phyloP scores from a whole-genome alignment of 2,888 invertebrate species.

The Lasioglossum malachurum region DNA sequence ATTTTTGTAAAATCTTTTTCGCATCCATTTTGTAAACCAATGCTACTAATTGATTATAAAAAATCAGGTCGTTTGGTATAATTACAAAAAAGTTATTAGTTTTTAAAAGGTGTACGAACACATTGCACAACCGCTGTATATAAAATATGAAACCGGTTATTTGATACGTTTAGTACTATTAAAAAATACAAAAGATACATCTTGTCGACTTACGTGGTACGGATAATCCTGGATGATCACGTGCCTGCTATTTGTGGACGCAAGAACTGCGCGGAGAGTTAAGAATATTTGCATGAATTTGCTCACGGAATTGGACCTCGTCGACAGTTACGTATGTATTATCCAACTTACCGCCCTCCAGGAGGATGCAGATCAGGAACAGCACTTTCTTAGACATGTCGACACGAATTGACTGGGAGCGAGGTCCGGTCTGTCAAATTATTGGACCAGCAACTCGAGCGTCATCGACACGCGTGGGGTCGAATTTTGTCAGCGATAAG shows the following conservation, averaged over 20 bases:
- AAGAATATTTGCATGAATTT: not conserved
- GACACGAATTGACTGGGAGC: not conserved
- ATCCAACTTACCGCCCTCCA: slow-evolving; percentile 48
- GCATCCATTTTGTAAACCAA: no score
- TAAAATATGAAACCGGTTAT: not conserved
- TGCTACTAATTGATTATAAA: no score
- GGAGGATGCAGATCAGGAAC: slow-evolving; percentile 34
- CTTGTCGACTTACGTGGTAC: slow-evolving; percentile 62
- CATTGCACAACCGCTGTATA: no score
- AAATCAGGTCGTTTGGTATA: no score
- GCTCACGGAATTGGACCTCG: not conserved
- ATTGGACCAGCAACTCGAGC: not conserved
- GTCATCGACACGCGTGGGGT: not conserved
- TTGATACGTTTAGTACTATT: not conserved
- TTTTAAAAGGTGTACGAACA: no score
- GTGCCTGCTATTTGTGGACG: slow-evolving; percentile 31
- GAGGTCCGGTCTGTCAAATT: slow-evolving; percentile 18
- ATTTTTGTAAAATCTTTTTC: no score
- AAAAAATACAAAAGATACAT: not conserved
- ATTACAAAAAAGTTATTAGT: no score
- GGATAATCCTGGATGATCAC: slow-evolving; percentile 59
- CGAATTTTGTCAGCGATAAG: slow-evolving; percentile 35
- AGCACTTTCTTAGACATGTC: slow-evolving; percentile 47
- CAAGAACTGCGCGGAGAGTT: slow-evolving; percentile 32
- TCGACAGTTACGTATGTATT: not conserved